These are phyloP conservation scores for Episyrphus balteatus DNA, from an alignment of 1,140 invertebrate genomes.

Conservation along the genomic window DNA sequence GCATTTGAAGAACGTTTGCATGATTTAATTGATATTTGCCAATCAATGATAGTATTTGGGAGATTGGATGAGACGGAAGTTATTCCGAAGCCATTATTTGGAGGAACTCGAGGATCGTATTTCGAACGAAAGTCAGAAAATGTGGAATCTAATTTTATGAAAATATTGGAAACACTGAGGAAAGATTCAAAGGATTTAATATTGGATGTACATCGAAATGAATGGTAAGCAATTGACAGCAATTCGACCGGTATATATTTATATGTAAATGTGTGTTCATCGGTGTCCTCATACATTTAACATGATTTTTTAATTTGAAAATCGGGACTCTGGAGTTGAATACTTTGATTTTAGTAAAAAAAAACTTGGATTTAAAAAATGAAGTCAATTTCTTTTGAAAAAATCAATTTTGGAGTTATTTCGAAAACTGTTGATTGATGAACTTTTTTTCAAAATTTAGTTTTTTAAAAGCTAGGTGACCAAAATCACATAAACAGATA, in stretches of 20 bases:
- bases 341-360: too few relatives aligned
- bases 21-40: slow-evolving; percentile 74
- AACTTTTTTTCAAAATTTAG: too few relatives aligned
- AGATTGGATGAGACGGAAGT: slow-evolving; percentile 52
- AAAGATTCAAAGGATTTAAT: slow-evolving; percentile 46
- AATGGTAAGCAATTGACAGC: slow-evolving; percentile 14
- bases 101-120: slow-evolving; percentile 54
- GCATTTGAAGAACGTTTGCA: slow-evolving; percentile 73
- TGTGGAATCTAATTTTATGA: slow-evolving; percentile 61
- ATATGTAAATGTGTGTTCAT: background rate
- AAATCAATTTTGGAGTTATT: too few relatives aligned
- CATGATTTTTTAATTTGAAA: too few relatives aligned
- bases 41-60: slow-evolving; percentile 64
- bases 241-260: background rate
- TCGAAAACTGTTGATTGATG: too few relatives aligned
- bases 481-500: too few relatives aligned
- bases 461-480: too few relatives aligned
- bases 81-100: slow-evolving; percentile 48
- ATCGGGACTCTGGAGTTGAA: too few relatives aligned
- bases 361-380: too few relatives aligned
- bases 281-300: too few relatives aligned
- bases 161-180: slow-evolving; percentile 50
- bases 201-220: slow-evolving; percentile 52
- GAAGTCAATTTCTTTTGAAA: too few relatives aligned
- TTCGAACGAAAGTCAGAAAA: slow-evolving; percentile 59